Base-by-base conservation (phyloP, 2,888 invertebrate species). In the Agrochola lota region DNA sequence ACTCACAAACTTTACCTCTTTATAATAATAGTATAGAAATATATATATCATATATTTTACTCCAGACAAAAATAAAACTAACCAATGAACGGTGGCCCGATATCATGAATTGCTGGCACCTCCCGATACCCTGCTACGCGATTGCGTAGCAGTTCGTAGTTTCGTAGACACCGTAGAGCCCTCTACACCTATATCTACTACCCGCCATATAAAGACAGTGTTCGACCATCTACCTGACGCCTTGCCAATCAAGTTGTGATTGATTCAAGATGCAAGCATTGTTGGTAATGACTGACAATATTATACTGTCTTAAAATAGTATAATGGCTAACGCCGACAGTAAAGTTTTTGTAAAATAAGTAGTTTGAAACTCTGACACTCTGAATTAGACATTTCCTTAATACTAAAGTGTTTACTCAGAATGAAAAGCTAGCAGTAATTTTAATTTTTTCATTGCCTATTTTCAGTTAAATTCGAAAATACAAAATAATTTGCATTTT, bases 91-190 rank as follows among this genome's bases (percentile, higher is more conserved):
- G n/a, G 46, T 49, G 1, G 17, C 55, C 6, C 17, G 23, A 63
- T 26, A n/a, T 80, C 43, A 63, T 63, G 55, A 11, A 35, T 40
- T 63, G 66, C 74, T 26, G 46, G 46, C 12, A 55, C 6, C 26
- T 67, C 23, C 7, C 35, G 8, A 15, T 11, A n/a, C 46, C 5
- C 2, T 35, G 74, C 81, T 81, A 81, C 80, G 64, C n/a, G 17
- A 55, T 59, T 9, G 30, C 82, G 82, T 82, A 83, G 71, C 78
- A 49, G 23, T 63, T 11, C 55, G 77, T 82, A 82, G 74, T 6
- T 52, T 7, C 66, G 64, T 78, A 81, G 81, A 5, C 59, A 20
- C 11, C 67, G 67, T 82, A 75, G 83, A 64, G 57, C 30, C 4
- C 46, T 80, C 79, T 83, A 83, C 77, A 77, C 7, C 0, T n/a